Conservation (phyloP, 2,888 invertebrate genomes). For the Epinotia brunnichana region DNA sequence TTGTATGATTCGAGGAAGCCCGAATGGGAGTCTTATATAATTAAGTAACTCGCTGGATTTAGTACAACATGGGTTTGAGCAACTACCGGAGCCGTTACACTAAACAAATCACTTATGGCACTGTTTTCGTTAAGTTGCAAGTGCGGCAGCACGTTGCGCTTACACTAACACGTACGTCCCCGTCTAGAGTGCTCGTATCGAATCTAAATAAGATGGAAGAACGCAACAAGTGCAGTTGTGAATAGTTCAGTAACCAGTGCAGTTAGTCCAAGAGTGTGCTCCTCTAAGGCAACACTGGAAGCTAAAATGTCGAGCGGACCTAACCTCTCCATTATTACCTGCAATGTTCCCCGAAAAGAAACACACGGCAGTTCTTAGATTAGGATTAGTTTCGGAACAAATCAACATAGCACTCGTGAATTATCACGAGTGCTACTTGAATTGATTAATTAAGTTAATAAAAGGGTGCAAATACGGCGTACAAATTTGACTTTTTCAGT, state of each 20-base stretch:
- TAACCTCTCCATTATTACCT: not conserved
- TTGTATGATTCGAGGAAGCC: constrained; percentile 71
- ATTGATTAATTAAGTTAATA: constrained; percentile 5
- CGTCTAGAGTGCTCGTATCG: constrained; percentile 47
- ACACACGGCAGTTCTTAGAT: not conserved
- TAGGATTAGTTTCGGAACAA: constrained; percentile 6
- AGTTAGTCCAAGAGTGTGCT: constrained; percentile 19
- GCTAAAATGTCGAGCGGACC: not conserved
- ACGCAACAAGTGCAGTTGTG: constrained; percentile 36
- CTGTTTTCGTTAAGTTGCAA: constrained; percentile 75
- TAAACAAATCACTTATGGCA: constrained; percentile 75
- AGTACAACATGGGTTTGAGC: constrained; percentile 63
- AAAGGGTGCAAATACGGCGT: constrained; percentile 12
- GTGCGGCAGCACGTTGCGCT: constrained; percentile 55
- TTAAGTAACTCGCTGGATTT: constrained; percentile 61
- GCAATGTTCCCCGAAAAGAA: not conserved
- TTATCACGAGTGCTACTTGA: constrained; percentile 1
- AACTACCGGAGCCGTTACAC: constrained; percentile 66
- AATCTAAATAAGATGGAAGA: constrained; percentile 38
- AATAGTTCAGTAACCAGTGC: constrained; percentile 50
- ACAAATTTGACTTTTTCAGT: too few species aligned
- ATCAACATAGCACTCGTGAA: not conserved
- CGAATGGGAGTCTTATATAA: constrained; percentile 61
- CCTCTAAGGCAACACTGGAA: not conserved
- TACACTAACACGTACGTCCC: constrained; percentile 58